These are phyloP conservation scores for Napeogenes sylphis DNA, from an alignment of 2,888 invertebrate genomes.

Conservation along the genomic window DNA sequence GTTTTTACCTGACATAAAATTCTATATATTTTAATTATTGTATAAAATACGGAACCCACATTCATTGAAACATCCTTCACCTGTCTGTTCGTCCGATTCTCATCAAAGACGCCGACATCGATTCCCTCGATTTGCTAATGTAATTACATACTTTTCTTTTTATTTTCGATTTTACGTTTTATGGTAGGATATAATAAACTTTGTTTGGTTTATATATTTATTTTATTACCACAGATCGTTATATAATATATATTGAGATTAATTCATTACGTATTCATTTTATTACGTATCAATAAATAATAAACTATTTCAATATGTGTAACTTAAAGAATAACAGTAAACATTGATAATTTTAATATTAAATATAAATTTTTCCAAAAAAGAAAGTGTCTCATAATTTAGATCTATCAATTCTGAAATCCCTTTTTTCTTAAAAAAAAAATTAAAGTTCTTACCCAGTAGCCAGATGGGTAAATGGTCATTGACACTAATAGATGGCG, in stretches of 20 bases:
- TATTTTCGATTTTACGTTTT: slow-evolving; percentile 43
- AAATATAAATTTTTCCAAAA: too few relatives aligned
- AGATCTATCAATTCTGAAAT: not conserved
- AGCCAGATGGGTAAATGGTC: slow-evolving; percentile 43
- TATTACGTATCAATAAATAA: too few relatives aligned
- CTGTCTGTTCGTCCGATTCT: slow-evolving; percentile 23
- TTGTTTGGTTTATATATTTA: slow-evolving; percentile 16
- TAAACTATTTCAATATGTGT: too few relatives aligned
- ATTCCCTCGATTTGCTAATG: slow-evolving; percentile 44
- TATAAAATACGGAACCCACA: slow-evolving; percentile 7
- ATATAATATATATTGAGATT: too few relatives aligned
- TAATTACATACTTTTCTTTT: slow-evolving; percentile 58
- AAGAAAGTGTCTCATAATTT: too few relatives aligned
- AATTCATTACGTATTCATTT: too few relatives aligned
- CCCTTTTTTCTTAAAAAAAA: slow-evolving; percentile 8
- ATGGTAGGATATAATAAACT: slow-evolving; percentile 15
- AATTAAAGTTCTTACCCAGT: slow-evolving; percentile 26
- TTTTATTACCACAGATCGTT: not conserved
- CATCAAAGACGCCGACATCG: slow-evolving; percentile 46
- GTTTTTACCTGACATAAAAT: too few relatives aligned
- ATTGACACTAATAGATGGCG: slow-evolving; percentile 62
- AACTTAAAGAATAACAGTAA: too few relatives aligned
- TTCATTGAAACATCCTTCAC: slow-evolving; percentile 18
- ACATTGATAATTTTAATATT: too few relatives aligned
- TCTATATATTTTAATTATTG: not conserved